Evolutionary conservation across 2,797 vertebrate genomes (phyloP), one percentile per base, ranked within the genome.

Genomic region (Urocyon cinereoargenteus): DNA sequence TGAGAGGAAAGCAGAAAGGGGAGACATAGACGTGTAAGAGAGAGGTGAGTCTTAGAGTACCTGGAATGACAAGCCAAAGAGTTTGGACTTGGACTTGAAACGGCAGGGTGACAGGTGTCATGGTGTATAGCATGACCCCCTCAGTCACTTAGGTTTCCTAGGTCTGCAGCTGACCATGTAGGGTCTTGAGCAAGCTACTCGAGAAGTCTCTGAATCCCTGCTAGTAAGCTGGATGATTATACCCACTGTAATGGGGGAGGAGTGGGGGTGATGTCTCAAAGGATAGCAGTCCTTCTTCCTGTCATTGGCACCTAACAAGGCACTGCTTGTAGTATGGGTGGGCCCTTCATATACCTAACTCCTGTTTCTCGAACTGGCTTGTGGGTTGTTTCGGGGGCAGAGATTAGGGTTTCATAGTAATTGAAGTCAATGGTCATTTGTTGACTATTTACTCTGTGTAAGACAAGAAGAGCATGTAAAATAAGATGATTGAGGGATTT

Each of bases 341-440:
- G 64, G 36, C 75, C 68, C 88, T 68, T 40, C 31, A 73, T 12
- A 19, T 14, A 34, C 6, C 18, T 59, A 66, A 82, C 14, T 9
- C 73, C 21, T 24, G 3, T 51, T 61, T 31, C n/a, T 73, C 1
- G 28, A 51, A 82, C 18, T n/a, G 81, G 61, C 12, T 24, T 18
- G 31, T n/a, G 86, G 92, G 51, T 7, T 72, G 49, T 22, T 96
- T 28, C 34, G 13, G 31, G 61, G 45, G 21, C 28, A 92, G 22
- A 49, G 73, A 90, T 91, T 66, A 78, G n/a, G 36, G 26, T 59
- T 91, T 92, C 45, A 86, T 92, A 81, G 61, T 75, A 81, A 90
- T n/a, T 59, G 61, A 84, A 87, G 15, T 75, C 45, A 66, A 12
- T 18, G 40, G 26, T 57, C 34, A 61, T 40, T 49, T 70, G 64